Evolutionary conservation across 1,140 invertebrate species (phyloP), one percentile per base, ranked within the genome.

Genomic region (Orchesella cincta): DNA sequence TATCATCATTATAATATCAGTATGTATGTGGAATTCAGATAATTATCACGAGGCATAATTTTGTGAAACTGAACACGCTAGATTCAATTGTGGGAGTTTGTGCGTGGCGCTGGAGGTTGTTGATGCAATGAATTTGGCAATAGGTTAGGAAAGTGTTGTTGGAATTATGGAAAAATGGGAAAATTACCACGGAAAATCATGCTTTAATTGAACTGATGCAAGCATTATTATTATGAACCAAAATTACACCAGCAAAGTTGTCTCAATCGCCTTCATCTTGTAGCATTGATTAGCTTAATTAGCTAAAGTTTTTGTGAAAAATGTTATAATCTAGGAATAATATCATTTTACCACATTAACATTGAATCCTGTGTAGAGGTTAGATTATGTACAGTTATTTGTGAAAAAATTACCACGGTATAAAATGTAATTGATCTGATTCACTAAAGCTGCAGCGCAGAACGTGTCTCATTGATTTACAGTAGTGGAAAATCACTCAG

Each of bases 131-230:
- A 29, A 8, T 67, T 31, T 23, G 26, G 26, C 33, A 67, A 67
- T 29, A 67, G 23, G 62, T 23, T 67, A 67, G 29, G 29, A 67
- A 67, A n/a, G n/a, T 67, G 31, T 8, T 67, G 26, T 29, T 31
- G 29, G 62, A 67, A 67, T 67, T 67, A 67, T 67, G 62, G 62
- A 67, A 67, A n/a, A 67, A 67, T 67, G 33, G 26, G 29, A 18
- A 33, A 67, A 33, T 33, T 67, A 33, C 62, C 31, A 31, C 12
- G 28, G 23, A 67, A 67, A 67, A 67, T n/a, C 62, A 67, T 31
- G 29, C 33, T 62, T 67, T 67, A 67, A 67, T 67, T 67, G 62
- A 67, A 31, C 28, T 67, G 62, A 67, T 33, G 28, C 26, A 67
- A 67, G 8, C 31, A 31, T 29, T 12, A 8, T 46, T 12, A 16